Base-by-base conservation (phyloP, 1,140 invertebrate genomes). In the Acyrthosiphon pisum region DNA sequence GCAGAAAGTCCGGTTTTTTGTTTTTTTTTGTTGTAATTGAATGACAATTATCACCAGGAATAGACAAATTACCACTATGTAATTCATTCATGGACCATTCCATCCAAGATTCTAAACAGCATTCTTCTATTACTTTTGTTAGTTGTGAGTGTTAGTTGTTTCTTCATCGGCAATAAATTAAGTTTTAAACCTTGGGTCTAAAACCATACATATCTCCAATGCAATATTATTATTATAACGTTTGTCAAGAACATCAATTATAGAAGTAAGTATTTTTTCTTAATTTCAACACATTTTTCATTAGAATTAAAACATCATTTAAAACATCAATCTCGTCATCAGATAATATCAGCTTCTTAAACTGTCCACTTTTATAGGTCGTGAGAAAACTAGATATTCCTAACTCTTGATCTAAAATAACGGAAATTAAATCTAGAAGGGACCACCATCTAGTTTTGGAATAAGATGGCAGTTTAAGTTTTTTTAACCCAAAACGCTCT, bases 401-500 rank as follows among this genome's bases (percentile, higher is more conserved):
- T 84, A 84, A 8, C 9, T 84, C 41, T 84, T 84, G 41, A 84
- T 84, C 41, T 84, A 84, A 44, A 9, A 84, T 3, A 3, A 84
- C 83, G 0, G 23, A 9, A 9, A 84, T 84, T 84, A 84, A 84
- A 84, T 84, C 41, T 11, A 84, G 83, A 9, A 84, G 9, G 4
- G 22, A 84, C 41, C 83, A 84, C 83, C 83, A 84, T 44, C 83
- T 84, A 84, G 41, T 84, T 84, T 41, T 84, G 7, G 83, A 84
- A 8, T 84, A 84, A 26, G 83, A 84, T 37, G 81, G 81, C 8
- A 83, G 14, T 37, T 84, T 46, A 26, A 84, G 0, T 44, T 84
- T 44, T 84, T 84, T 84, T 84, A 84, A 84, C 6, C 6, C 6
- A 84, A 84, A 84, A 44, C 41, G 37, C 22, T 84, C 41, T 84